These are phyloP conservation scores for Hemicrepidius hirtus DNA, from an alignment of 2,888 invertebrate species.

Conservation along the genomic window DNA sequence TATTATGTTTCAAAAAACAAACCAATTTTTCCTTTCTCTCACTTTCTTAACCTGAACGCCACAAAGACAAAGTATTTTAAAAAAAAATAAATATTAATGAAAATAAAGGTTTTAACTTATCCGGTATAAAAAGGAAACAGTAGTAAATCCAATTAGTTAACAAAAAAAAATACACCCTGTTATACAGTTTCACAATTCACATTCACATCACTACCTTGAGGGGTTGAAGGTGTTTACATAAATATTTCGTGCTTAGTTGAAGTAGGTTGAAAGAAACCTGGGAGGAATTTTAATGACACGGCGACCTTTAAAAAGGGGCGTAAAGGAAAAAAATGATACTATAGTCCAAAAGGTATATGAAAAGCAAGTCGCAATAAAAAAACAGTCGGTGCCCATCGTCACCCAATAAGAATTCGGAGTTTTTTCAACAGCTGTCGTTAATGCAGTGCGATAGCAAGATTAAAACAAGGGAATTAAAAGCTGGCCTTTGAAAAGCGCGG, in stretches of 20 bases:
- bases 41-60: too few relatives aligned
- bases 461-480: constrained; percentile 38
- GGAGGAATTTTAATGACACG: constrained; percentile 35
- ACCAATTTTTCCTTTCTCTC: too few relatives aligned
- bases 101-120: background rate
- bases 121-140: background rate
- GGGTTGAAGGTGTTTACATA: constrained; percentile 43
- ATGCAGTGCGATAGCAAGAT: constrained; percentile 35
- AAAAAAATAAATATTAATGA: too few relatives aligned
- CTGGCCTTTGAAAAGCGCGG: constrained; percentile 34
- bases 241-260: constrained; percentile 42
- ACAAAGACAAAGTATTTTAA: too few relatives aligned
- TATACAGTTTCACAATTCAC: constrained; percentile 16
- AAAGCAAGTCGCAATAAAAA: background rate
- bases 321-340: constrained; percentile 15
- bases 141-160: background rate
- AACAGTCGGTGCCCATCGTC: background rate
- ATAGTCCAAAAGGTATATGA: background rate
- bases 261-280: constrained; percentile 33
- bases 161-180: background rate
- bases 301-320: constrained; percentile 10
- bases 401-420: constrained; percentile 25
- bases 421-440: constrained; percentile 36
- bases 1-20: too few relatives aligned
- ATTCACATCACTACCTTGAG: constrained; percentile 22